Base-by-base conservation (phyloP, 2,113 vertebrate species). In the Gnathonemus longibarbis region DNA sequence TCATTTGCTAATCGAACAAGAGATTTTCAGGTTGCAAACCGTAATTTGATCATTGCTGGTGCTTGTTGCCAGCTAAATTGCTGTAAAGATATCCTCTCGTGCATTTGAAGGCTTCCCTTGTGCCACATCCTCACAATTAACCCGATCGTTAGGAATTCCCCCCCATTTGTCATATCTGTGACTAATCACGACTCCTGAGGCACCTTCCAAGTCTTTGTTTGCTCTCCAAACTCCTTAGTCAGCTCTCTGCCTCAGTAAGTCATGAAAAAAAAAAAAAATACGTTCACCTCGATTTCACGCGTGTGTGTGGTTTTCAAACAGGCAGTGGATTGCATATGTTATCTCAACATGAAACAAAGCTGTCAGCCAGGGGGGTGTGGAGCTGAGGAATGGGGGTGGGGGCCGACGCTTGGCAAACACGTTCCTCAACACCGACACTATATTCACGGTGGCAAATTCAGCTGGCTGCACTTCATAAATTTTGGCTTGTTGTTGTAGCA, bases 301-400 rank as follows among this genome's bases (percentile, higher is more conserved):
- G 83, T 48, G 83, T n/a, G 83, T 46, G 83, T 53, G 48, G 35
- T 86, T 86, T 86, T 49, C 5, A 86, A 87, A 35, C 24, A 27
- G 50, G 50, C 24, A 31, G 50, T 56, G 27, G 31, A 87, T 39
- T 53, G 85, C 85, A 87, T 56, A 87, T 87, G 48, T 87, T 56
- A 87, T 56, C 49, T 53, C 27, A 56, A 87, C 39, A 84, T 84
- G 83, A 84, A 80, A 84, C 83, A 46, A 84, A 45, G 83, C 45
- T 84, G 83, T 84, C 83, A 84, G 42, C 83, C 45, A 45, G 83
- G 39, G 39, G 83, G 39, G 83, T 48, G 39, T 24, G 83, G 83
- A 48, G 74, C 15, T 80, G 74, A 42, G 42, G 83, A 27, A 39
- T 24, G n/a, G 62, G 62, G n/a, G 62, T 4, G 45, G 83, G 83